phyloP scores from a whole-genome alignment of 2,113 vertebrate genomes.

The Ptychochromis oligacanthus region DNA sequence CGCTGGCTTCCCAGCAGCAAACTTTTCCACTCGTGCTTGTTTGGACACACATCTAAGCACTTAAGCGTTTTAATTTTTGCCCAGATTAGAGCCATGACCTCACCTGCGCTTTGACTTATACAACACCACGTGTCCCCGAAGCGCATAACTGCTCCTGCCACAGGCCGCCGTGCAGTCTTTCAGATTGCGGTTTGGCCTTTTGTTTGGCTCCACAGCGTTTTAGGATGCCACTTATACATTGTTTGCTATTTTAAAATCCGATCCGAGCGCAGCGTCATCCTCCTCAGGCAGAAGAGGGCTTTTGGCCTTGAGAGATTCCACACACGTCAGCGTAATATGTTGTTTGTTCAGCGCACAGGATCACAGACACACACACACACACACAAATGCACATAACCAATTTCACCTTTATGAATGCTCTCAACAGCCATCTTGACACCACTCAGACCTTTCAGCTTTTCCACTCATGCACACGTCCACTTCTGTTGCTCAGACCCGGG shows the following conservation, averaged over 20 bases:
- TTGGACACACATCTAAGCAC: not conserved
- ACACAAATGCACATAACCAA: not conserved
- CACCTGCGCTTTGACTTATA: conserved; percentile 45
- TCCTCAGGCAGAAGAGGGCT: conserved; percentile 23
- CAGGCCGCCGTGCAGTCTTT: conserved; percentile 9
- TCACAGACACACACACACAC: not conserved
- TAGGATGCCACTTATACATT: conserved; percentile 63
- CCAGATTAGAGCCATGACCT: not conserved
- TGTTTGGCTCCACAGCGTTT: conserved; percentile 29
- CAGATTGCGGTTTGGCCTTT: conserved; percentile 48
- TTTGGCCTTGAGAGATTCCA: conserved; percentile 69
- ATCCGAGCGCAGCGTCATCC: conserved; percentile 16
- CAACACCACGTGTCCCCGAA: conserved; percentile 26
- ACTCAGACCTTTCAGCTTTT: conserved; percentile 40
- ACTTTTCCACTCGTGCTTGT: not conserved
- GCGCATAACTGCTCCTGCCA: conserved; percentile 45
- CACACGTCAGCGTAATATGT: conserved; percentile 52
- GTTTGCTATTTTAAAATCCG: conserved; percentile 74
- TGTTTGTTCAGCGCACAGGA: not conserved
- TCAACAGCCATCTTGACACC: conserved; percentile 37
- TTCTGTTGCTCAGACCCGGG: conserved; percentile 5
- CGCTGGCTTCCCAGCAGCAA: not conserved
- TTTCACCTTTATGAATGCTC: conserved; percentile 47
- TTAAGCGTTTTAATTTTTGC: not conserved
- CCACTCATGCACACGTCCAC: conserved; percentile 24